Percentiles rank a stretch among this genome's conserved stretches.
Evolutionary conservation across 2,113 vertebrate species (phyloP).

Genomic region (Periophthalmodon schlosseri): DNA sequence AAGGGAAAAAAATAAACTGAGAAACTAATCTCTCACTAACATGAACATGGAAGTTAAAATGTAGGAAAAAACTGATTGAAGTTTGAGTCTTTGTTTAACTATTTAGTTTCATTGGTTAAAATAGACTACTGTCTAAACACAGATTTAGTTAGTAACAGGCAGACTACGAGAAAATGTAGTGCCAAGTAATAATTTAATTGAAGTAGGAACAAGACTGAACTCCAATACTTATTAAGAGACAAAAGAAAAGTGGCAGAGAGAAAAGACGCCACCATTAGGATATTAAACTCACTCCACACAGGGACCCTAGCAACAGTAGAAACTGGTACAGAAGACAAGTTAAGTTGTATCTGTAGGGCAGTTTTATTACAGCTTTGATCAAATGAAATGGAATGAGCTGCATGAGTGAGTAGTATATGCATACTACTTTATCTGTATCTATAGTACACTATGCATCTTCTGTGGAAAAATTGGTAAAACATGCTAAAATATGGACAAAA

Average conservation of each 20-base stretch:
- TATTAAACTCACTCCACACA: slow-evolving; percentile 62
- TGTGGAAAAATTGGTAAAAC: slow-evolving; percentile 21
- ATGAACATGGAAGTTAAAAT: slow-evolving; percentile 5
- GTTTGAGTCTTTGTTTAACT: neutral
- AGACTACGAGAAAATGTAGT: slow-evolving; percentile 1
- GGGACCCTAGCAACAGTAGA: slow-evolving; percentile 36
- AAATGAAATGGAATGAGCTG: neutral
- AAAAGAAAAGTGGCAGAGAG: slow-evolving; percentile 50
- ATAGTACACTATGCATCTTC: neutral
- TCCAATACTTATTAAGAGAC: slow-evolving; percentile 45
- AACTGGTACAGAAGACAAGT: neutral
- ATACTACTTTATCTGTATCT: neutral
- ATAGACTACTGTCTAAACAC: neutral
- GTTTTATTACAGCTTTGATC: neutral
- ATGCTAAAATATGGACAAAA: slow-evolving; percentile 36
- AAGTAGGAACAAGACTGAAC: slow-evolving; percentile 34
- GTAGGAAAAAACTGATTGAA: neutral
- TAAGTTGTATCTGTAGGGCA: neutral
- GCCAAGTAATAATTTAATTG: slow-evolving; percentile 33
- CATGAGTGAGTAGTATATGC: neutral
- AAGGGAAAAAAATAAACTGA: slow-evolving; percentile 10
- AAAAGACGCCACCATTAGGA: slow-evolving; percentile 51
- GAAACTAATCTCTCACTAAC: neutral
- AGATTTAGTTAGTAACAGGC: neutral
- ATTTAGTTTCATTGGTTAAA: neutral